phyloP scores from a whole-genome alignment of 2,797 vertebrate genomes.

The Rallus crepitans region DNA sequence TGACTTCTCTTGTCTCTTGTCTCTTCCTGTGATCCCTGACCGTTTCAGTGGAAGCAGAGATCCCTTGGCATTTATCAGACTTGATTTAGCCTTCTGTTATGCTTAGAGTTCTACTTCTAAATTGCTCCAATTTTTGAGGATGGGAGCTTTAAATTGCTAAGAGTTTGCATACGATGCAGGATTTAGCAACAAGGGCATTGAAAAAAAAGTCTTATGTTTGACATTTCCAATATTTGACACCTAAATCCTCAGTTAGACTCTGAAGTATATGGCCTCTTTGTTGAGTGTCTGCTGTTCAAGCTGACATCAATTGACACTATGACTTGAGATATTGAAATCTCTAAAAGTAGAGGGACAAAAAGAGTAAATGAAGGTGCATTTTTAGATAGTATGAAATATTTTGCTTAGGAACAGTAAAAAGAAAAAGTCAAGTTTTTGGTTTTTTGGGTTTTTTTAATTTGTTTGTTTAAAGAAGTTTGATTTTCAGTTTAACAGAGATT shows the following conservation, averaged over 20 bases:
- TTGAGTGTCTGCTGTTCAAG: not conserved
- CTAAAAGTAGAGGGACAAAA: not conserved
- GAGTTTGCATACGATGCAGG: conserved; percentile 6
- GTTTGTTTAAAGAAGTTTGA: not conserved
- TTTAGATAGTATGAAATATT: not conserved
- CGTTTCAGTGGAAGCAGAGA: not conserved
- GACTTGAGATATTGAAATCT: not conserved
- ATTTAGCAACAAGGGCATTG: not conserved
- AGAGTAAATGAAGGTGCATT: not conserved
- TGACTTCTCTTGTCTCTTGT: not conserved
- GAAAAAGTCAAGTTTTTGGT: not conserved
- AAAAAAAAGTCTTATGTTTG: not conserved
- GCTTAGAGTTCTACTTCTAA: not conserved
- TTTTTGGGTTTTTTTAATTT: too few relatives aligned
- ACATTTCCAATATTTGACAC: conserved; percentile 6
- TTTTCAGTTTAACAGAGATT: not conserved
- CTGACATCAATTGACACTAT: not conserved
- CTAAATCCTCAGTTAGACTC: conserved; percentile 1
- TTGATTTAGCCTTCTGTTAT: conserved; percentile 1
- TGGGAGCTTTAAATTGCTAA: conserved; percentile 7
- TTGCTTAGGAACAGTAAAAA: not conserved
- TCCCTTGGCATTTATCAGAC: not conserved
- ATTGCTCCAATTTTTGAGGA: not conserved
- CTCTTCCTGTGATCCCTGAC: not conserved
- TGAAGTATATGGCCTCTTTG: not conserved